Evolutionary conservation across 1,140 invertebrate genomes (phyloP), one percentile per base, ranked within the genome.

Genomic region (Goniozus legneri): DNA sequence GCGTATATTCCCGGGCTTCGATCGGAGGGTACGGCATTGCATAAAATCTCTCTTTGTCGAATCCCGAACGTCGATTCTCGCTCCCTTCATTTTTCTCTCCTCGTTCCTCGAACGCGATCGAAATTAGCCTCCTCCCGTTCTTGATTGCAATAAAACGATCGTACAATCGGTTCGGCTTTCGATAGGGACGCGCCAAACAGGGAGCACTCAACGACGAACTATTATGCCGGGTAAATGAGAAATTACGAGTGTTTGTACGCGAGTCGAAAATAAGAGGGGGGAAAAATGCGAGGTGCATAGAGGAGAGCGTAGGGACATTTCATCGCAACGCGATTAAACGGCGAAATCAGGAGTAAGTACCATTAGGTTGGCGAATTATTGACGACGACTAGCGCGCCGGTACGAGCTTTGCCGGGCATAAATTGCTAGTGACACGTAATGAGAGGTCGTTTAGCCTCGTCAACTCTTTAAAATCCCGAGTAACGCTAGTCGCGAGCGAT

Each of bases 401-500:
- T 6, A 4, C 24, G 4, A 10, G 39, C 16, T 14, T 6, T 10
- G 22, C 30, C 31, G 46, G 22, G 31, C 24, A 44, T 53, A 53
- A 53, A 50, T 53, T 38, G 22, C 20, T 15, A 31, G 47, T 20
- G 41, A 38, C 41, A 47, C 33, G 21, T 53, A 53, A 53, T 53
- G 51, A 53, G 51, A 19, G 37, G 47, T 50, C 51, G 42, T 53
- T 53, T 45, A 38, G 42, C 22, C 37, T 53, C 51, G 51, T 50
- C 51, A 53, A 47, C 37, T 37, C 42, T 50, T 50, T 53, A 50
- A 53, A 53, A 53, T 50, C 19, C 14, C 27, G n/a, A 22, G 32
- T 35, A 41, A 24, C 42, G 42, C 20, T 50, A 50, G 47, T 53
- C 51, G 22, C 24, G 38, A 44, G 47, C 48, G 54, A 62, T 62